These are phyloP conservation scores for Chiridota heheva DNA, from an alignment of 35 echinoderm and acorn worm genomes.

Conservation along the genomic window DNA sequence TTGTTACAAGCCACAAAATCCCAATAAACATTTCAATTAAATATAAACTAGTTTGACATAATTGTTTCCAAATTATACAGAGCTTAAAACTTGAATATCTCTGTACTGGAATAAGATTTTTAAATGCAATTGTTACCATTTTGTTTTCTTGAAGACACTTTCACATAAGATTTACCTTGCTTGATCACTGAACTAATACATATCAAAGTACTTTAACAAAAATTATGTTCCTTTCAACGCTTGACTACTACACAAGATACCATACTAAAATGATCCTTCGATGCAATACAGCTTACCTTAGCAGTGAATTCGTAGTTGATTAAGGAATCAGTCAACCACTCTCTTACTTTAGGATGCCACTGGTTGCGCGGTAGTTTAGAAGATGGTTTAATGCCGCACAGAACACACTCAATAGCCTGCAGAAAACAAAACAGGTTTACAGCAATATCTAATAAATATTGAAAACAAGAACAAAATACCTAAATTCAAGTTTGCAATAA, in stretches of 20 bases:
- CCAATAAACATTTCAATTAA: too few species aligned
- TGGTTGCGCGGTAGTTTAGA: slow-evolving; percentile 51
- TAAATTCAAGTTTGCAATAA: too few species aligned
- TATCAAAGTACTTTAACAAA: too few species aligned
- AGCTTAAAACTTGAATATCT: too few species aligned
- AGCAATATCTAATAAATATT: background rate
- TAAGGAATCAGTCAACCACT: slow-evolving; percentile 30
- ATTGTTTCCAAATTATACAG: too few species aligned
- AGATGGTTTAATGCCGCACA: slow-evolving; percentile 70
- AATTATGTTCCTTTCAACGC: background rate
- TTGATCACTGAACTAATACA: too few species aligned
- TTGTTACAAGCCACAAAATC: too few species aligned
- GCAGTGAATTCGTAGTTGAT: slow-evolving; percentile 35
- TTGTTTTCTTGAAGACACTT: too few species aligned
- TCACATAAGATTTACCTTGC: too few species aligned
- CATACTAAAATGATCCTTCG: background rate
- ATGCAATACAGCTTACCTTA: slow-evolving; percentile 51
- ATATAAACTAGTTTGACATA: too few species aligned
- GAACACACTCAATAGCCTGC: slow-evolving; percentile 85
- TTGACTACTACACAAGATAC: background rate
- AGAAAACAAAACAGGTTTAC: background rate
- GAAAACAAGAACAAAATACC: background rate
- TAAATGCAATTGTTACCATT: too few species aligned
- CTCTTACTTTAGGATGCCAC: slow-evolving; percentile 77
- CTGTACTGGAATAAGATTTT: too few species aligned